Evolutionary conservation across 1,140 invertebrate genomes (phyloP), one percentile per base, ranked within the genome.

Genomic region (Uloborus diversus): DNA sequence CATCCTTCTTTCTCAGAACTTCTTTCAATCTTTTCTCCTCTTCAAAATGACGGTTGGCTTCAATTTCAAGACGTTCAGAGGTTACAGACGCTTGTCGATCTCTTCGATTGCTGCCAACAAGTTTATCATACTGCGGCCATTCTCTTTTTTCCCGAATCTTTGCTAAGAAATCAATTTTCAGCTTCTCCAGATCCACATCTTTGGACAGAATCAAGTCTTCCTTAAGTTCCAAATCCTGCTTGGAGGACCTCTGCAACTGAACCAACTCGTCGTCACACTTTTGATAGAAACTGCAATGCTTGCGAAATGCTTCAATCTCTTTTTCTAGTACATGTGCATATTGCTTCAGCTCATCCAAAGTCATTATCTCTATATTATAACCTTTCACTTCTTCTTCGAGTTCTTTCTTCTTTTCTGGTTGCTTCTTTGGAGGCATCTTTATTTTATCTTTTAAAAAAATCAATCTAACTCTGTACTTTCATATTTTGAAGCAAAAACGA

Each of bases 351-450:
- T 75, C 71, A 11, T 42, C 25, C 17, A 27, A 23, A 27, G 4
- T 17, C 59, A 75, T 64, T 4, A 53, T 28, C 17, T 23, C 25
- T 1, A 64, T 13, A 57, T 75, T 27, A 14, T 75, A 75, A 20
- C 30, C 42, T 3, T 27, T 17, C 1, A 35, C 4, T 23, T 32
- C 20, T 64, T 75, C 70, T 32, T 30, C 57, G 9, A 33, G 13
- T 17, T n/a, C 53, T 59, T 71, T 47, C 5, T 69, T 69, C n/a
- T 73, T 42, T 20, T 33, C 27, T 3, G n/a, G 13, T 28, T 42
- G 42, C 11, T 20, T 30, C 27, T 47, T 73, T 17, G 69, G 69
- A 27, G 69, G 69, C 69, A 73, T 73, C 25, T 28, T 73, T 25
- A 5, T 53, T 20, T 42, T 13, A 0, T 2, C 9, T 17, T 42